Evolutionary conservation across 2,797 vertebrate genomes (phyloP).

Genomic region (Bothrops alternatus): DNA sequence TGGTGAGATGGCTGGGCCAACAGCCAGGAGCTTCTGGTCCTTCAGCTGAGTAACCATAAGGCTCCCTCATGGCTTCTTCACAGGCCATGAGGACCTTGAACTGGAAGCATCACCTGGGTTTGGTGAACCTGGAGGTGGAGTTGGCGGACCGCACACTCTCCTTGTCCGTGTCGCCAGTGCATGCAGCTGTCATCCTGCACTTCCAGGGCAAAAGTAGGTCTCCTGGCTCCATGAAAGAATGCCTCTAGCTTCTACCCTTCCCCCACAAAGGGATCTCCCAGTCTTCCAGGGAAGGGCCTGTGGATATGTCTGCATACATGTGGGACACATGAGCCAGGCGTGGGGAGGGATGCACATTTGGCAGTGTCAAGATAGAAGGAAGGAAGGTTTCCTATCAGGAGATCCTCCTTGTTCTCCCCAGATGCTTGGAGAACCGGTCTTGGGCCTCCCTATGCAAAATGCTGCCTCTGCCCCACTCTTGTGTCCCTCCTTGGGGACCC

Average conservation of each 20-base stretch:
- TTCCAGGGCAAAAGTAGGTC: conserved; percentile 91
- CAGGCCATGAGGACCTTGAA: conserved; percentile 97
- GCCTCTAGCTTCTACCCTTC: too few species aligned
- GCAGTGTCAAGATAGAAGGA: neutral
- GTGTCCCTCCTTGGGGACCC: neutral
- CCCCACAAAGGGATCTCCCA: neutral
- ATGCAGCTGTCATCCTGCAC: conserved; percentile 92
- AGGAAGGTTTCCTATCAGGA: neutral
- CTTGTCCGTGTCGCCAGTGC: conserved; percentile 88
- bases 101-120: conserved; percentile 95
- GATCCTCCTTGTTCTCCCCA: neutral
- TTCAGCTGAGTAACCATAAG: neutral
- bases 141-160: conserved; percentile 89
- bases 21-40: neutral
- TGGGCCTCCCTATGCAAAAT: neutral
- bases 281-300: neutral
- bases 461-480: neutral
- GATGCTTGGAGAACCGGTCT: neutral
- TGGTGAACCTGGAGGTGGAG: conserved; percentile 91
- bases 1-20: fast-evolving
- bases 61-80: neutral
- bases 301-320: too few species aligned
- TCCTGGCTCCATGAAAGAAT: neutral
- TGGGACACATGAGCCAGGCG: neutral
- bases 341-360: neutral